Conservation (phyloP, 2,797 vertebrate genomes). For the Siniperca undulata region DNA sequence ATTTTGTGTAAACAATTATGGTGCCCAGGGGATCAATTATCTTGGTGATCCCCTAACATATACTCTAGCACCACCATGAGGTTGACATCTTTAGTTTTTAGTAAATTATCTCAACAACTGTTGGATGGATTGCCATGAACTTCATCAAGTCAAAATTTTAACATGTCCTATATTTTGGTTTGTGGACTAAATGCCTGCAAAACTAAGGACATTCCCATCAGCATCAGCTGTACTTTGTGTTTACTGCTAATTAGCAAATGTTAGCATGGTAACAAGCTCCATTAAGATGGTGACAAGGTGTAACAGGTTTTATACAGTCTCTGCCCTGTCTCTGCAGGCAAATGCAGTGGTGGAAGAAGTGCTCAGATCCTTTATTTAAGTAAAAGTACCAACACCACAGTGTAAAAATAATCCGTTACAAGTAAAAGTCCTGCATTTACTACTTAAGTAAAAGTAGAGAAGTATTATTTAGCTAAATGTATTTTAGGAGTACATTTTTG, state of each 20-base stretch:
- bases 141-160: neutral
- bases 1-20: neutral
- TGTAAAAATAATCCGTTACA: neutral
- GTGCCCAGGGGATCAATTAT: neutral
- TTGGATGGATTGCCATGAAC: too few species aligned
- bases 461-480: neutral
- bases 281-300: neutral
- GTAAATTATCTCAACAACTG: neutral
- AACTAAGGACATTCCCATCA: neutral
- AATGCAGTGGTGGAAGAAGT: neutral
- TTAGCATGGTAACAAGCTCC: neutral
- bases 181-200: neutral
- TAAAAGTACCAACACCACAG: neutral
- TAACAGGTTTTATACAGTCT: neutral
- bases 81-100: neutral
- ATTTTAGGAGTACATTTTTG: too few species aligned
- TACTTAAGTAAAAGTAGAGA: neutral
- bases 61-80: neutral
- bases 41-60: neutral
- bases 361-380: neutral
- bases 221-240: neutral
- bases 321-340: neutral
- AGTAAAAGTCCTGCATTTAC: neutral
- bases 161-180: neutral
- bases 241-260: neutral